Evolutionary conservation across 2,888 invertebrate species (phyloP).

Genomic region (Nomada lathburiana): DNA sequence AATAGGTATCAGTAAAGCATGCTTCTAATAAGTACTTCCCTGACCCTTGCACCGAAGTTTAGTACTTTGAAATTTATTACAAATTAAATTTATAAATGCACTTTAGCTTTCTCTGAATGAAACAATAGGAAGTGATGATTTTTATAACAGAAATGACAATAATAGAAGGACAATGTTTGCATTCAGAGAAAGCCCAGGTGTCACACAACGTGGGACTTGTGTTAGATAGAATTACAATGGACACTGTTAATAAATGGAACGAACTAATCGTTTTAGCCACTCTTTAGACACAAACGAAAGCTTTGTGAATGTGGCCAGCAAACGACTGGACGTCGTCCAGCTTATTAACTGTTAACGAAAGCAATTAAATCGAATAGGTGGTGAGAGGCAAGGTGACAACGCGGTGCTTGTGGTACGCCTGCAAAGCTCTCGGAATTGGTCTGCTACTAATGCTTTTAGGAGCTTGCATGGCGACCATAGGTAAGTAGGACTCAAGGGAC

Average conservation of each 20-base stretch:
- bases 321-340: conserved; percentile 31
- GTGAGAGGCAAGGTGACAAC: conserved; percentile 95
- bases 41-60: neutral
- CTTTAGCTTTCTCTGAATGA: too few relatives aligned
- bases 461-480: conserved; percentile 96
- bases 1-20: neutral
- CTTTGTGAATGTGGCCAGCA: conserved; percentile 15
- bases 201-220: too few relatives aligned
- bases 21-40: neutral
- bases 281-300: neutral
- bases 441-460: conserved; percentile 94
- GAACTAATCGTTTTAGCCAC: too few relatives aligned
- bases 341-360: conserved; percentile 65
- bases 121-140: too few relatives aligned
- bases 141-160: too few relatives aligned
- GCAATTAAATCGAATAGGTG: conserved; percentile 86
- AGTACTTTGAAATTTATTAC: neutral
- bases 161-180: too few relatives aligned
- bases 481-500: conserved; percentile 85
- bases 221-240: too few relatives aligned
- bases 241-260: too few relatives aligned
- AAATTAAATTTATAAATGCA: too few relatives aligned
- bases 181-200: too few relatives aligned
- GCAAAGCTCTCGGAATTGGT: conserved; percentile 95
- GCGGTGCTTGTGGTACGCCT: conserved; percentile 96